Evolutionary conservation across 2,797 vertebrate species (phyloP).

Genomic region (Halcyon smyrnensis): DNA sequence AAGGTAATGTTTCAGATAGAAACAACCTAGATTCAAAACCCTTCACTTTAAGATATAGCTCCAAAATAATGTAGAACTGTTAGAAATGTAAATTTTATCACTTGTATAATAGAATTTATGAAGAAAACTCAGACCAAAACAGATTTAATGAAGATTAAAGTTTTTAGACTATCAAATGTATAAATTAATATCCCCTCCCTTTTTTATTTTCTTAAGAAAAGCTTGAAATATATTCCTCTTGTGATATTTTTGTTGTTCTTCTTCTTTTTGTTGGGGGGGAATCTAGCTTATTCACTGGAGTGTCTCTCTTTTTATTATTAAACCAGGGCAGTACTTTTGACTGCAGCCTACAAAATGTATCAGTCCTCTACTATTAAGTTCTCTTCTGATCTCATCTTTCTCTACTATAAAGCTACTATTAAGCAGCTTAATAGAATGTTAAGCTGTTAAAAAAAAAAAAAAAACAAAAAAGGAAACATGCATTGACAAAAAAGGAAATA

Average conservation of each 20-base stretch:
- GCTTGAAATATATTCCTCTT: neutral
- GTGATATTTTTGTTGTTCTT: too few species aligned
- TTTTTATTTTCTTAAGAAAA: neutral
- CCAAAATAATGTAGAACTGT: neutral
- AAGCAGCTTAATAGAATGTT: neutral
- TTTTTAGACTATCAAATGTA: neutral
- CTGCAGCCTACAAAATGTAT: neutral
- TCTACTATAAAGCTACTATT: too few species aligned
- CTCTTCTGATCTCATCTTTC: too few species aligned
- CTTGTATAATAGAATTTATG: neutral
- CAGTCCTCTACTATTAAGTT: neutral
- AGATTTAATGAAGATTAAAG: neutral
- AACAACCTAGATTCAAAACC: neutral
- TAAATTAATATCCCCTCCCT: rapidly evolving
- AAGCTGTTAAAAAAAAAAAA: neutral
- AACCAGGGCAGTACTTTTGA: neutral
- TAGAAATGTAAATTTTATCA: neutral
- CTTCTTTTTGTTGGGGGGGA: neutral
- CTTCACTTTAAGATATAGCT: neutral
- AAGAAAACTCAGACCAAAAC: neutral
- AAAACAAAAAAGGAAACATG: neutral
- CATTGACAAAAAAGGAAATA: neutral
- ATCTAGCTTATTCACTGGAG: neutral
- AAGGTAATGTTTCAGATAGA: neutral
- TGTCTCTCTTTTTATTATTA: neutral